A percentile compares a stretch with the other conserved stretches of the same genome.
Evolutionary conservation across 2,113 vertebrate genomes (phyloP).

Genomic region (Phylloscopus whistleri): DNA sequence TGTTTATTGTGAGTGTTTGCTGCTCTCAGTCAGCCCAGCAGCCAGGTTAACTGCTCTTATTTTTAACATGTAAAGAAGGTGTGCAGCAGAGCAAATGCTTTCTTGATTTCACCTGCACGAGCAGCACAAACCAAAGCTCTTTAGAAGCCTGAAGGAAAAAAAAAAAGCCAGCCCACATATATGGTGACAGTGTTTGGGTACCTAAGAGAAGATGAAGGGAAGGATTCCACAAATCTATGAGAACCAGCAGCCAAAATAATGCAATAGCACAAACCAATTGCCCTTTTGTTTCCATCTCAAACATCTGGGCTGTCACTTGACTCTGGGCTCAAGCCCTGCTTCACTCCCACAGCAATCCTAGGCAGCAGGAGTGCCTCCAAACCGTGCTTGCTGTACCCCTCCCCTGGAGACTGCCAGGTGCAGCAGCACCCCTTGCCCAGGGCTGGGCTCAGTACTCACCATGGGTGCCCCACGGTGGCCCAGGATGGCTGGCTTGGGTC

Average conservation of each 20-base stretch:
- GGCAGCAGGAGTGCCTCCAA: neutral
- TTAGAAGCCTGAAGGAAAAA: neutral
- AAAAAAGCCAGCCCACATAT: neutral
- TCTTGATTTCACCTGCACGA: neutral
- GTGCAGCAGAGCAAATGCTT: neutral
- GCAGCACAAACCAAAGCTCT: neutral
- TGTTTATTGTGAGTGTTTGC: neutral
- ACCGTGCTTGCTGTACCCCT: rapidly evolving
- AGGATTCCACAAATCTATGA: neutral
- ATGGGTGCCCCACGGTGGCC: slow-evolving; percentile 90
- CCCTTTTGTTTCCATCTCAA: neutral
- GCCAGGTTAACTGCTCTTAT: neutral
- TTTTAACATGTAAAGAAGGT: neutral
- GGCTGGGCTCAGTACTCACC: slow-evolving; percentile 70
- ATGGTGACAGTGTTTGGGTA: neutral
- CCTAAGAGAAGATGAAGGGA: neutral
- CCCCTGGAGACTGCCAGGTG: neutral
- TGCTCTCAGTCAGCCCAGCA: neutral
- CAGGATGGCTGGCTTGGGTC: slow-evolving; percentile 81
- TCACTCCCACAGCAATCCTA: rapidly evolving
- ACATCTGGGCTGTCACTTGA: rapidly evolving
- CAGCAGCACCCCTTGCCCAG: neutral
- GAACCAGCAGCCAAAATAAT: neutral
- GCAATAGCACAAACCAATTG: neutral
- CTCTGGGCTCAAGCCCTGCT: neutral